A percentile compares a stretch with the other conserved stretches of the same genome.
phyloP scores from a whole-genome alignment of 92 coral and sea anemone species.

The Nematostella vectensis region DNA sequence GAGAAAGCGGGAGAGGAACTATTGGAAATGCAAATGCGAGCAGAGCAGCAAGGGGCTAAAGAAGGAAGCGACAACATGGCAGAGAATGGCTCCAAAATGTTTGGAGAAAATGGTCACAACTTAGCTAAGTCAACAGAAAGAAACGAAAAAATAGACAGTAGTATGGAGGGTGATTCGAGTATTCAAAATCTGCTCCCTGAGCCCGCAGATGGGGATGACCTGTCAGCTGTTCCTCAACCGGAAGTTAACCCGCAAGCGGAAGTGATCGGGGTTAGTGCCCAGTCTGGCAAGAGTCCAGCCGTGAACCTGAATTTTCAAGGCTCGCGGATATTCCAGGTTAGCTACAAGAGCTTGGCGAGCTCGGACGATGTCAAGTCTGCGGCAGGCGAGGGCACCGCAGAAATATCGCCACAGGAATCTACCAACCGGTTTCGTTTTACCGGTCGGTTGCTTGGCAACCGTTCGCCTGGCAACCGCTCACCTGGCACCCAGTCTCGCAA shows the following conservation, averaged over 20 bases:
- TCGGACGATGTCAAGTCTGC: not conserved
- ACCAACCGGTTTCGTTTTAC: conserved; percentile 22
- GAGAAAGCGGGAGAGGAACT: conserved; percentile 7
- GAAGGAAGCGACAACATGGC: too few species aligned
- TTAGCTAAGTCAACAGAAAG: too few species aligned
- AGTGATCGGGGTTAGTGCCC: not conserved
- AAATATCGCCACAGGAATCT: conserved; percentile 6
- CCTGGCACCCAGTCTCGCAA: conserved; percentile 49
- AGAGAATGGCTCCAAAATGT: not conserved
- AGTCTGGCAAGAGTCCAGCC: not conserved
- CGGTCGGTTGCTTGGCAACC: conserved; percentile 26
- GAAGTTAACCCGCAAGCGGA: not conserved
- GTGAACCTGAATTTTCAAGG: not conserved
- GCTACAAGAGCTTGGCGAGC: conserved; percentile 11
- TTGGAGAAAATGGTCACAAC: too few species aligned
- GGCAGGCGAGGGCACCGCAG: not conserved
- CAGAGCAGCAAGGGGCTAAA: not conserved
- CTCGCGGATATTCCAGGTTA: conserved; percentile 5
- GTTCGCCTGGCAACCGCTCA: conserved; percentile 6
- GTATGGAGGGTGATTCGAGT: not conserved
- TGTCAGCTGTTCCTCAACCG: not conserved
- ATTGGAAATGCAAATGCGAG: not conserved
- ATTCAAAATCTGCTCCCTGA: not conserved
- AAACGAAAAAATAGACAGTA: not conserved
- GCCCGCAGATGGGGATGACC: not conserved